Conservation (phyloP, 2,797 vertebrate genomes). For the Peromyscus eremicus region DNA sequence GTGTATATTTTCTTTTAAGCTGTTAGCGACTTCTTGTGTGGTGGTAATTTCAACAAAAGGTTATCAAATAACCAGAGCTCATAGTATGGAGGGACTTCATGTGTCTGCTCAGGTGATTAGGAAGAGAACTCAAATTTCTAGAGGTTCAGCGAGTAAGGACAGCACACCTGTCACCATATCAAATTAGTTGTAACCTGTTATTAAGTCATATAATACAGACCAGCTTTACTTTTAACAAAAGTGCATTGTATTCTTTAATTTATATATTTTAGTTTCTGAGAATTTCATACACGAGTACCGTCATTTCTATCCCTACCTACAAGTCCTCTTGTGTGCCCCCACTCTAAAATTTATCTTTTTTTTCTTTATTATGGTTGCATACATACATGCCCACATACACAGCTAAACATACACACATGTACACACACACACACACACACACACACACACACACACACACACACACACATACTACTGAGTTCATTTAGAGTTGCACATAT, state of each 20-base stretch:
- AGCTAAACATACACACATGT: neutral
- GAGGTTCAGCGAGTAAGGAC: neutral
- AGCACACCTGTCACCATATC: neutral
- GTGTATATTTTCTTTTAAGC: neutral
- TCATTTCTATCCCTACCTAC: neutral
- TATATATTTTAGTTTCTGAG: neutral
- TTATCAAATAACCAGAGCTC: neutral
- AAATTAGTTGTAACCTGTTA: neutral
- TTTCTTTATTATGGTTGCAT: neutral
- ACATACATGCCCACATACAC: neutral
- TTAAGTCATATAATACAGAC: neutral
- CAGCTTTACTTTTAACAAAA: neutral
- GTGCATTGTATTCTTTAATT: neutral
- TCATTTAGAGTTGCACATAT: neutral
- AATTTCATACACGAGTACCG: neutral
- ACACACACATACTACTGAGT: neutral
- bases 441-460: neutral
- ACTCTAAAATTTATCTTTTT: neutral
- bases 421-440: neutral
- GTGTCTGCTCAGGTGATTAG: neutral
- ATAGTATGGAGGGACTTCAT: neutral
- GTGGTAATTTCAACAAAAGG: neutral
- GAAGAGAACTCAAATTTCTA: neutral
- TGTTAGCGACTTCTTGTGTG: neutral
- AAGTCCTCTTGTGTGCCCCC: neutral